Evolutionary conservation across 2,797 vertebrate species (phyloP), one percentile per base, ranked within the genome.

Genomic region (Gila robusta): DNA sequence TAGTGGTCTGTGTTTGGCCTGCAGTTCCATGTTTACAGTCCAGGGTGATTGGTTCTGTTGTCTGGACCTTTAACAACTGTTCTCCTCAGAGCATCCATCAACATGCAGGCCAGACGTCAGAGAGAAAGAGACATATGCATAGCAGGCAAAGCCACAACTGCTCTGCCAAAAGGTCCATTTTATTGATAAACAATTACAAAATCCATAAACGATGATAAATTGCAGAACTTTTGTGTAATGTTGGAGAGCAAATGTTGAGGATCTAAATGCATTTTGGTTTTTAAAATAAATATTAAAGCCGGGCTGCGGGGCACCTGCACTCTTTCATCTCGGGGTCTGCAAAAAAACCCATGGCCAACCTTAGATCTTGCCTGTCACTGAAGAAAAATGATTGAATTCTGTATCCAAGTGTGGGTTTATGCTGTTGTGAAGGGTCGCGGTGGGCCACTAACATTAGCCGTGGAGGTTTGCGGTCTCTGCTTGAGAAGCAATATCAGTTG

Each of bases 61-160:
- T 83, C 83, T 82, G 80, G 77, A 64, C 85, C 74, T 87, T 74
- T 85, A 77, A 52, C 62, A 85, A 72, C 86, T 41, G 62, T 66
- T 81, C 69, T 81, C 16, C 49, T 77, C 64, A 10, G 79, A 86
- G 74, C 83, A 88, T 90, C 85, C 70, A 83, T 90, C 89, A 90
- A 84, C 87, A 44, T 8, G 44, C 67, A 79, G 19, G 49, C 69
- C 79, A 87, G 76, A 88, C 39, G 84, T 56, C 66, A 59, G 32
- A 56, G 52, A n/a, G 56, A 59, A 37, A 21, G 28, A 47, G 35
- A 67, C 78, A 64, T 71, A 76, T 67, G 52, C 66, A 23, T 28
- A 56, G 81, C 83, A 89, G 76, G 88, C 80, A 67, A 85, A 39
- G 35, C 72, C 64, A 39, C 59, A 78, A 71, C 19, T 6, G 8